Percentiles rank a stretch among this genome's conserved stretches.
Conservation (phyloP, 1,140 invertebrate genomes). For the Aphelinus certus region DNA sequence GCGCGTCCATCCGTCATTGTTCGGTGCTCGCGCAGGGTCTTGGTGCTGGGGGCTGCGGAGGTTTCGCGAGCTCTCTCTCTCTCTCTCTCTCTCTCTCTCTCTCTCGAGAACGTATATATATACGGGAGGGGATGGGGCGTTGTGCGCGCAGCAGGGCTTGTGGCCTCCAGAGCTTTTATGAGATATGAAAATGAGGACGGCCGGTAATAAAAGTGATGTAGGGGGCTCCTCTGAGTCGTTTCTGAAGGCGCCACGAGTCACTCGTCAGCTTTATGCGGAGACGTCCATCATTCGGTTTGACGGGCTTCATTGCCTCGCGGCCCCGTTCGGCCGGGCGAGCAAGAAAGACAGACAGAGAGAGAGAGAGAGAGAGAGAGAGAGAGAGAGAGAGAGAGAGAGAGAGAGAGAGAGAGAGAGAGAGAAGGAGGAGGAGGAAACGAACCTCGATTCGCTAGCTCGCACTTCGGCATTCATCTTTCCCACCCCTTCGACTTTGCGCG, state of each 20-base stretch:
- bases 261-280: constrained; percentile 69
- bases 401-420: background rate
- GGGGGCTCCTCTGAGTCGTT: constrained; percentile 67
- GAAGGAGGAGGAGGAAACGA: background rate
- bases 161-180: constrained; percentile 57
- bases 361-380: constrained; percentile 13
- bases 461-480: constrained; percentile 28
- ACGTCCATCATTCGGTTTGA: constrained; percentile 67
- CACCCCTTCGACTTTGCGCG: background rate
- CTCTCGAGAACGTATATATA: too few relatives aligned
- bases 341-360: background rate
- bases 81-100: too few relatives aligned
- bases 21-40: constrained; percentile 17
- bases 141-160: constrained; percentile 52
- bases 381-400: background rate
- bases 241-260: constrained; percentile 67
- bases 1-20: constrained; percentile 44
- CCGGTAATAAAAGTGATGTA: constrained; percentile 71
- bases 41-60: too few relatives aligned
- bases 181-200: constrained; percentile 73
- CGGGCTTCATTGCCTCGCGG: constrained; percentile 63
- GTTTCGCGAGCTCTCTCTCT: too few relatives aligned
- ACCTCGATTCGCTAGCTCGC: background rate
- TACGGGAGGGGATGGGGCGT: too few relatives aligned
- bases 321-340: background rate